These are phyloP conservation scores for Numenius phaeopus DNA, from an alignment of 2,797 vertebrate species.

Conservation along the genomic window DNA sequence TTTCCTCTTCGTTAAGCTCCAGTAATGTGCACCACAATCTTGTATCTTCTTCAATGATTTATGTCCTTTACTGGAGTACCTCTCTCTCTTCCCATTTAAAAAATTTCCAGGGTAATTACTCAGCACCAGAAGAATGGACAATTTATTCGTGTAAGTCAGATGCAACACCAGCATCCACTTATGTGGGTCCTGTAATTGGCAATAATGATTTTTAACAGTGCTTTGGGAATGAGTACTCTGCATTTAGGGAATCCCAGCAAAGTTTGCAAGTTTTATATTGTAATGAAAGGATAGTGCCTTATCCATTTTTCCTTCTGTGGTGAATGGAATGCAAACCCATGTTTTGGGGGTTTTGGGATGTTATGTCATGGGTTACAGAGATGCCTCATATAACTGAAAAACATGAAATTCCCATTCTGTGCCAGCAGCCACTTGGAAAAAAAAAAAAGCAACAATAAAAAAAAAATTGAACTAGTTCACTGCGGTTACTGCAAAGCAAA, in stretches of 20 bases:
- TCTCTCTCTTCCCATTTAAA: neutral
- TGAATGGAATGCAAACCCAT: neutral
- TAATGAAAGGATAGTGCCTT: neutral
- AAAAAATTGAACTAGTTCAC: neutral
- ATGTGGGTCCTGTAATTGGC: neutral
- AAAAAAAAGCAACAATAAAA: neutral
- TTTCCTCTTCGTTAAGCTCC: constrained; percentile 25
- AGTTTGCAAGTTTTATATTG: neutral
- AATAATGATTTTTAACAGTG: neutral
- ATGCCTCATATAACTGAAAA: neutral
- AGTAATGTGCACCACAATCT: neutral
- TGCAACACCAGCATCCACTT: neutral
- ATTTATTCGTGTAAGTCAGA: neutral
- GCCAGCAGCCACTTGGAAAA: neutral
- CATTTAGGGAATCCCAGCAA: neutral
- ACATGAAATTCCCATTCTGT: neutral
- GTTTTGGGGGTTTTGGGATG: neutral
- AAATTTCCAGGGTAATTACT: neutral
- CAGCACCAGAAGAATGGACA: neutral
- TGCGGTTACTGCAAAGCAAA: neutral
- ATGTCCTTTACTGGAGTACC: neutral
- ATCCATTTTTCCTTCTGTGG: neutral
- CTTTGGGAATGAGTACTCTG: neutral
- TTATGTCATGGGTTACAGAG: neutral
- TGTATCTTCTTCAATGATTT: neutral